Evolutionary conservation across 2,888 invertebrate species (phyloP).

Genomic region (Phalera bucephala): DNA sequence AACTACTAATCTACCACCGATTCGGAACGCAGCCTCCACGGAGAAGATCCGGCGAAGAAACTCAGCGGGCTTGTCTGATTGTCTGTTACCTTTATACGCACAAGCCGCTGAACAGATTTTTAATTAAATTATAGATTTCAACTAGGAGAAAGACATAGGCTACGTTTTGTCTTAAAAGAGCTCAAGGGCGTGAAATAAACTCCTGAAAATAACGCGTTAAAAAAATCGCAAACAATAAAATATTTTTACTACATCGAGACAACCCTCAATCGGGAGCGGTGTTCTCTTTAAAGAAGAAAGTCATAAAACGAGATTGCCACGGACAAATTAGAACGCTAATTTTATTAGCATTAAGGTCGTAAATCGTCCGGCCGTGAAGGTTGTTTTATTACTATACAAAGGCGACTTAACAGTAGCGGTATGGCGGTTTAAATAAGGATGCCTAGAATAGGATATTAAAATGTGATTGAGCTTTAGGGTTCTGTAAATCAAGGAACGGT

Average conservation of each 20-base stretch:
- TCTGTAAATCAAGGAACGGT: background rate
- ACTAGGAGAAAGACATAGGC: too few relatives aligned
- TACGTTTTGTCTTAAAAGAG: too few relatives aligned
- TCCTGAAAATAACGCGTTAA: too few relatives aligned
- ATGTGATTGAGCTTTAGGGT: constrained; percentile 1
- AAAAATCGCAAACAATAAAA: too few relatives aligned
- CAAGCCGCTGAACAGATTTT: too few relatives aligned
- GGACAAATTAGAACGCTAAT: constrained; percentile 76
- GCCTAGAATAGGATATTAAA: constrained; percentile 35
- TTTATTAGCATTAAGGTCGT: constrained; percentile 69
- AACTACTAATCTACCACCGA: too few relatives aligned
- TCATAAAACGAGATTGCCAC: constrained; percentile 66
- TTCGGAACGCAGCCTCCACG: too few relatives aligned
- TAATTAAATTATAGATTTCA: too few relatives aligned
- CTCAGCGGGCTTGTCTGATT: too few relatives aligned
- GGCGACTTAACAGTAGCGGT: constrained; percentile 65
- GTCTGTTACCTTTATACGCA: too few relatives aligned
- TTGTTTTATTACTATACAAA: constrained; percentile 69
- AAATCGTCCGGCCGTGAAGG: constrained; percentile 57
- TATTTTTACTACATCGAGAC: background rate
- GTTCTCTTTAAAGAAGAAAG: constrained; percentile 45
- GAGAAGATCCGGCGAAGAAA: too few relatives aligned
- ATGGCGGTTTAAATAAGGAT: constrained; percentile 36
- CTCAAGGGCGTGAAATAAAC: too few relatives aligned
- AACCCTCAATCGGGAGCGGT: constrained; percentile 11